phyloP scores from a whole-genome alignment of 2,113 vertebrate species.

The Potamarius usumacintae region DNA sequence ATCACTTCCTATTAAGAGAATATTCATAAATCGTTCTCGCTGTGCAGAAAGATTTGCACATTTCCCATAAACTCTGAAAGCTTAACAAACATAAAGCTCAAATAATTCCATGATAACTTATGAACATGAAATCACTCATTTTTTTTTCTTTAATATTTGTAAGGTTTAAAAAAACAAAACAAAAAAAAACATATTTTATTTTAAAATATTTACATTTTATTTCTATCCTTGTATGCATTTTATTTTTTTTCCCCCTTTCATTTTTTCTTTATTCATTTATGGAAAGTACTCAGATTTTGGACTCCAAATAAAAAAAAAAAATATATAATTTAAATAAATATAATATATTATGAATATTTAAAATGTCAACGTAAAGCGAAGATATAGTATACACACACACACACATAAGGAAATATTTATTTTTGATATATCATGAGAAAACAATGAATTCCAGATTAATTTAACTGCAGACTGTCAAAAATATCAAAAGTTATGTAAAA shows the following conservation, averaged over 20 bases:
- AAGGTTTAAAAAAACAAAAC: neutral
- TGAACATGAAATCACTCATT: neutral
- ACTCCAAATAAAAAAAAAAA: neutral
- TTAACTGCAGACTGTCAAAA: neutral
- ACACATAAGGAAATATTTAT: neutral
- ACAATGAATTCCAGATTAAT: neutral
- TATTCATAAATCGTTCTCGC: neutral
- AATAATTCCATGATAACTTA: neutral
- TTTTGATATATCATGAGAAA: neutral
- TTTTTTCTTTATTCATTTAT: neutral
- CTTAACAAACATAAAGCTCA: neutral
- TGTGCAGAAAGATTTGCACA: neutral
- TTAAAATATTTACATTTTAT: neutral
- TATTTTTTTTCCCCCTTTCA: neutral
- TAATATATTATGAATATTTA: neutral
- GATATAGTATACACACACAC: too few relatives aligned
- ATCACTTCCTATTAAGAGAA: neutral
- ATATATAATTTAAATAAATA: too few relatives aligned
- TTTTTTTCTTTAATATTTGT: neutral
- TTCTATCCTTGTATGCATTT: neutral
- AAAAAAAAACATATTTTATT: neutral
- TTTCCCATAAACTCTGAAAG: neutral
- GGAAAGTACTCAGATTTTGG: neutral
- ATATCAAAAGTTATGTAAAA: neutral
- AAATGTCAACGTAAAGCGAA: neutral